Evolutionary conservation across 2,888 invertebrate genomes (phyloP).

Genomic region (Omphaloscelis lunosa): DNA sequence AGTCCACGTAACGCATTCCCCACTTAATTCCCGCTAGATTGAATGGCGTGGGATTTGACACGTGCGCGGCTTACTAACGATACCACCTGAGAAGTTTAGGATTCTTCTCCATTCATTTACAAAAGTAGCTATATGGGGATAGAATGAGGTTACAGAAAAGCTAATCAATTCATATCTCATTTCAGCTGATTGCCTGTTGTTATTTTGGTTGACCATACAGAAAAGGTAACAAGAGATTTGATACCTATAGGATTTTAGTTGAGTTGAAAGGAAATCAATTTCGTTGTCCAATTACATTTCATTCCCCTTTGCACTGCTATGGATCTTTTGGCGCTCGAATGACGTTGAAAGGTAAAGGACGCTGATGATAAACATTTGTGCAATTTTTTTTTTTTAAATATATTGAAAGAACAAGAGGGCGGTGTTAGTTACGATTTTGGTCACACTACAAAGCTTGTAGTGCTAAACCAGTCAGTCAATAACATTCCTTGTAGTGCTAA

Average conservation of each 20-base stretch:
- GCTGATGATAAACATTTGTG: not conserved
- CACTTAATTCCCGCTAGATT: slow-evolving; percentile 79
- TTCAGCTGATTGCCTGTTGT: slow-evolving; percentile 6
- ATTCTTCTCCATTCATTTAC: slow-evolving; percentile 44
- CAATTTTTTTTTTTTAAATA: not conserved
- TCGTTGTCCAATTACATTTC: not conserved
- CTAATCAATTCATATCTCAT: slow-evolving; percentile 16
- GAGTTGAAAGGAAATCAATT: not conserved
- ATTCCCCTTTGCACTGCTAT: not conserved
- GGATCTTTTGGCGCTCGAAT: not conserved
- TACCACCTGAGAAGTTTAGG: slow-evolving; percentile 55
- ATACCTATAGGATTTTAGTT: not conserved
- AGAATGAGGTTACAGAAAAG: not conserved
- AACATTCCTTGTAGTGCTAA: no score
- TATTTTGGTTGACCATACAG: not conserved
- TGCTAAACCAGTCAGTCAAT: slow-evolving; percentile 7
- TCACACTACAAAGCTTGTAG: no score
- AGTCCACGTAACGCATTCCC: slow-evolving; percentile 76
- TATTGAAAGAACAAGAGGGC: no score
- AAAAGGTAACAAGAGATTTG: not conserved
- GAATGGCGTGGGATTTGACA: slow-evolving; percentile 78
- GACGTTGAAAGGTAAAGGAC: no score
- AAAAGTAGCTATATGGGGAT: slow-evolving; percentile 16
- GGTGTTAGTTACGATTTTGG: not conserved
- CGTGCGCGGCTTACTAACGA: slow-evolving; percentile 71